A percentile compares a stretch with the other conserved stretches of the same genome.
These are phyloP conservation scores for Brotula barbata DNA, from an alignment of 2,797 vertebrate genomes.

Conservation along the genomic window DNA sequence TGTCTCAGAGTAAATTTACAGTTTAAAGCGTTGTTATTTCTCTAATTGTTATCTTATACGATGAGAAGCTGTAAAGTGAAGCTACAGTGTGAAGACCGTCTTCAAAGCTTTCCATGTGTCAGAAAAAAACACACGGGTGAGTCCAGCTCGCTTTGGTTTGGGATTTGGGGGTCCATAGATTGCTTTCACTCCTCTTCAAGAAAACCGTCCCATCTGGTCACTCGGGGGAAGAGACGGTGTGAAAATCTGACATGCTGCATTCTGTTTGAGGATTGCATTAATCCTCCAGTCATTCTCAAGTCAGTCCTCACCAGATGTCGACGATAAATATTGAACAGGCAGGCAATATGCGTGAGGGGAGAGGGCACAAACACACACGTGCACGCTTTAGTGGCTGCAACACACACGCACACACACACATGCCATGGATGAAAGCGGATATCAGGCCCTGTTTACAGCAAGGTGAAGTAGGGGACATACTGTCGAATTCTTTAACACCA, in stretches of 20 bases:
- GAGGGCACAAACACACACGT: background rate
- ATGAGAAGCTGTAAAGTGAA: background rate
- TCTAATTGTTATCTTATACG: no score
- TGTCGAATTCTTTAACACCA: slow-evolving; percentile 71
- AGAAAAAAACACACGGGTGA: slow-evolving; percentile 5
- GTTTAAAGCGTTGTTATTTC: no score
- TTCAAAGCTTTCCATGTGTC: background rate
- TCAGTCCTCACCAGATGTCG: slow-evolving; percentile 34
- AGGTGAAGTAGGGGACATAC: slow-evolving; percentile 77
- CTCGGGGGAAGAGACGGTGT: slow-evolving; percentile 40
- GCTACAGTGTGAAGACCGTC: background rate
- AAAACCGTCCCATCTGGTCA: slow-evolving; percentile 47
- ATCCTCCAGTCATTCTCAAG: slow-evolving; percentile 60
- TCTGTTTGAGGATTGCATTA: slow-evolving; percentile 68
- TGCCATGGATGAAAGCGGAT: slow-evolving; percentile 64
- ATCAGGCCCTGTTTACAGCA: slow-evolving; percentile 67
- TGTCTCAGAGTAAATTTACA: no score
- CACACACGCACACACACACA: slow-evolving; percentile 36
- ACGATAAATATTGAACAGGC: slow-evolving; percentile 58
- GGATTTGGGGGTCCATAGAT: slow-evolving; percentile 24
- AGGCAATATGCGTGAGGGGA: slow-evolving; percentile 14
- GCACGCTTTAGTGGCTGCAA: background rate
- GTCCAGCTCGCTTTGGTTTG: slow-evolving; percentile 13
- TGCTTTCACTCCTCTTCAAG: slow-evolving; percentile 34
- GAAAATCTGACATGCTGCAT: slow-evolving; percentile 68